These are phyloP conservation scores for Stomatorhinus ivindoensis DNA, from an alignment of 2,113 vertebrate species.

Conservation along the genomic window DNA sequence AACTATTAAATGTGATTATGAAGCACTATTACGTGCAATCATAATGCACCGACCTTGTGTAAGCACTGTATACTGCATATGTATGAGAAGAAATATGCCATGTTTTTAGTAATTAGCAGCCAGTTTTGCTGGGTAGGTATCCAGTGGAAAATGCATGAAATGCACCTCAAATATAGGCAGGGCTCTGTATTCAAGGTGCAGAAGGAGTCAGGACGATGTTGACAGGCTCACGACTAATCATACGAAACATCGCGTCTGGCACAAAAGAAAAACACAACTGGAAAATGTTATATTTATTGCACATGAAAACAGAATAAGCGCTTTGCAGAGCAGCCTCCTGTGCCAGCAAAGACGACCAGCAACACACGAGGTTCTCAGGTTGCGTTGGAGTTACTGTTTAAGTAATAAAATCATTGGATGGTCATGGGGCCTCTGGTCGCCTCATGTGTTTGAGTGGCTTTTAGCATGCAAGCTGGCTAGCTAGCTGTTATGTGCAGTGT, in stretches of 20 bases:
- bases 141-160: background rate
- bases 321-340: background rate
- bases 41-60: background rate
- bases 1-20: background rate
- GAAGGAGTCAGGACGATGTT: background rate
- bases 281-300: slow-evolving; percentile 4
- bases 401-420: background rate
- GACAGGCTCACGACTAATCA: background rate
- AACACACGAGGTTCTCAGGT: background rate
- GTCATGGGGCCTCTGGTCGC: background rate
- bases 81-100: background rate
- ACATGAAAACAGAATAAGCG: background rate
- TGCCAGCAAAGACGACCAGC: background rate
- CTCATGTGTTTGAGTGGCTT: background rate
- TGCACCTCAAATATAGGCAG: background rate
- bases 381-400: background rate
- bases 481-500: background rate
- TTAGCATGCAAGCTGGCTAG: background rate
- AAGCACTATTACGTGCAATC: background rate
- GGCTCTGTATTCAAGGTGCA: background rate
- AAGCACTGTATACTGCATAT: background rate
- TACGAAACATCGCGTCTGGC: background rate
- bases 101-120: background rate
- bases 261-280: background rate
- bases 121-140: background rate